Evolutionary conservation across 64 coral and sea anemone species (phyloP).

Genomic region (Acropora tenuis): DNA sequence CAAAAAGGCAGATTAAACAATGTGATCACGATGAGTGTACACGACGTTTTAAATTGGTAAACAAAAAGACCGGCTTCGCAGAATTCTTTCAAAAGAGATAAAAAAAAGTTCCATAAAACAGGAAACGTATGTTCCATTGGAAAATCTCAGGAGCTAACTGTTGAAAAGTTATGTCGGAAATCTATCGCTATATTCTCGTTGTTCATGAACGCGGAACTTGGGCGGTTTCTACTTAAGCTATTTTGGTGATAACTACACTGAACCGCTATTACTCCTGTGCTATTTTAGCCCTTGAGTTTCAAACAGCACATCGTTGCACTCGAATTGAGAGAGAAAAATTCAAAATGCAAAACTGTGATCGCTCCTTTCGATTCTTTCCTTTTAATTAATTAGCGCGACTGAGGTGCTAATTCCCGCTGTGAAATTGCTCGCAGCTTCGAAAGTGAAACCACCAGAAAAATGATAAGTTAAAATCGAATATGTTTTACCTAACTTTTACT

Average conservation of each 20-base stretch:
- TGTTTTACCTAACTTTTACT: neutral
- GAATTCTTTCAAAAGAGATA: too few relatives aligned
- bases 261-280: too few relatives aligned
- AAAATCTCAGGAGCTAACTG: neutral
- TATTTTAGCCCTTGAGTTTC: too few relatives aligned
- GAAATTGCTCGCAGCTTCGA: conserved; percentile 5
- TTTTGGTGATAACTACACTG: too few relatives aligned
- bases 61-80: too few relatives aligned
- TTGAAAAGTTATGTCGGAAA: neutral
- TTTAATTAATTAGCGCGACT: conserved; percentile 35
- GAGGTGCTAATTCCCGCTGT: neutral
- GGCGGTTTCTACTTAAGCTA: neutral
- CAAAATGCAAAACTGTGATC: neutral
- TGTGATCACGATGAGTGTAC: too few relatives aligned
- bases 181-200: neutral
- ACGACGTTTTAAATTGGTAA: too few relatives aligned
- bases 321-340: neutral
- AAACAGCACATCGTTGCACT: neutral
- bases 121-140: neutral
- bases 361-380: too few relatives aligned
- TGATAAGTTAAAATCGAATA: neutral
- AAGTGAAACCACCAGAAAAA: neutral
- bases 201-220: neutral
- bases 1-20: neutral
- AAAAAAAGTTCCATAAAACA: neutral